Evolutionary conservation across 1,140 invertebrate genomes (phyloP), one percentile per base, ranked within the genome.

Genomic region (Scaptomyza pallida): DNA sequence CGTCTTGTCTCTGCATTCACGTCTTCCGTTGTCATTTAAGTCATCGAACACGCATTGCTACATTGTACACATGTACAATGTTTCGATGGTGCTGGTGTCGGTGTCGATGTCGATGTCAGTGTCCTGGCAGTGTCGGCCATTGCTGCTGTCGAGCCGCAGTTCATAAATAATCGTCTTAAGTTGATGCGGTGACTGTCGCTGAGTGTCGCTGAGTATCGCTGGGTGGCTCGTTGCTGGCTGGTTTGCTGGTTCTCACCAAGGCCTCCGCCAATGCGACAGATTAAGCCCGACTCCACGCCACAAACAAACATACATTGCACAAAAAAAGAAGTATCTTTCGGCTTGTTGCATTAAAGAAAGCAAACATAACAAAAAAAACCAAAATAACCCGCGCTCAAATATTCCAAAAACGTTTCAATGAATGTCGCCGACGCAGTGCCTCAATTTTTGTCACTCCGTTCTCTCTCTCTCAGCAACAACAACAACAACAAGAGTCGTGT

Each of bases 111-210:
- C 60, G 45, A 74, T 86, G 81, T 85, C 81, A 88, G 82, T 78
- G 83, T 85, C 80, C 80, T 85, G 80, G 80, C 72, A 80, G 75
- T 35, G 44, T 30, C 33, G 15, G 40, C 40, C 33, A 37, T 33
- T 54, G 50, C 41, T 60, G 63, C 2, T 43, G 16, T 51, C 47
- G 16, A 41, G 57, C 68, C 69, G 56, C 78, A 89, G 86, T 89
- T 89, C 86, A 89, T 89, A 89, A 89, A 89, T 89, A 89, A 89
- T 89, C 86, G 86, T 86, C 86, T 89, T 89, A 89, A 89, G 85
- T 89, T 86, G 79, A 89, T 85, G 80, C 72, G 80, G 72, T 60
- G 72, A 65, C 78, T 77, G 78, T 73, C 72, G 62, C 6, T 2
- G 26, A 0, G 1, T 30, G 26, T 30, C 26, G 23, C 2, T 26